phyloP scores from a whole-genome alignment of 2,888 invertebrate genomes.

The Colletes collaris region DNA sequence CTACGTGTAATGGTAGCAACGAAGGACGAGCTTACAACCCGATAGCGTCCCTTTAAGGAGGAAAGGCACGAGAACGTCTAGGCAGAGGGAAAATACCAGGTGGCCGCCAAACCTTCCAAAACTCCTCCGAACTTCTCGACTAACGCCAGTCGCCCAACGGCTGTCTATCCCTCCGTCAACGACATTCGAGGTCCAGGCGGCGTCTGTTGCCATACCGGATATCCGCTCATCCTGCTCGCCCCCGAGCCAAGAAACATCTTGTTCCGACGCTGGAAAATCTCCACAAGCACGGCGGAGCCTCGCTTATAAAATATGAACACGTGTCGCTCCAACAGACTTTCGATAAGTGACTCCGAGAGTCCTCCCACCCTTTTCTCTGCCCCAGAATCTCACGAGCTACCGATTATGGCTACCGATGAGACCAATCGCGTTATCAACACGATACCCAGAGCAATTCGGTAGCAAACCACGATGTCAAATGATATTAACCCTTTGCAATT shows the following conservation, averaged over 20 bases:
- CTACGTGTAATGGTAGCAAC: too few species aligned
- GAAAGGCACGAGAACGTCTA: constrained; percentile 33
- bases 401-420: too few species aligned
- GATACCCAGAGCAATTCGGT: too few species aligned
- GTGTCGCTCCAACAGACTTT: constrained; percentile 25
- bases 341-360: constrained; percentile 19
- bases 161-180: constrained; percentile 45
- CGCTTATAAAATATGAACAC: constrained; percentile 45
- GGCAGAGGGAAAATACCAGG: constrained; percentile 74
- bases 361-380: background rate
- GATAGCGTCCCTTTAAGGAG: constrained; percentile 43
- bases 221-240: constrained; percentile 76
- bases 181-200: constrained; percentile 54
- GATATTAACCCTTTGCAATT: too few species aligned
- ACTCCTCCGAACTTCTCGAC: constrained; percentile 22
- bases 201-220: constrained; percentile 77
- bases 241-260: constrained; percentile 56
- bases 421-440: too few species aligned
- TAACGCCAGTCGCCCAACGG: constrained; percentile 45
- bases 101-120: constrained; percentile 74
- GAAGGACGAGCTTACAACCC: too few species aligned
- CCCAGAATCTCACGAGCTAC: background rate
- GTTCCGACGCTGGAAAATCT: constrained; percentile 58
- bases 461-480: too few species aligned
- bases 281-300: constrained; percentile 2